These are phyloP conservation scores for Rhagophthalmus giganteus DNA, from an alignment of 2,888 invertebrate species.

Conservation along the genomic window DNA sequence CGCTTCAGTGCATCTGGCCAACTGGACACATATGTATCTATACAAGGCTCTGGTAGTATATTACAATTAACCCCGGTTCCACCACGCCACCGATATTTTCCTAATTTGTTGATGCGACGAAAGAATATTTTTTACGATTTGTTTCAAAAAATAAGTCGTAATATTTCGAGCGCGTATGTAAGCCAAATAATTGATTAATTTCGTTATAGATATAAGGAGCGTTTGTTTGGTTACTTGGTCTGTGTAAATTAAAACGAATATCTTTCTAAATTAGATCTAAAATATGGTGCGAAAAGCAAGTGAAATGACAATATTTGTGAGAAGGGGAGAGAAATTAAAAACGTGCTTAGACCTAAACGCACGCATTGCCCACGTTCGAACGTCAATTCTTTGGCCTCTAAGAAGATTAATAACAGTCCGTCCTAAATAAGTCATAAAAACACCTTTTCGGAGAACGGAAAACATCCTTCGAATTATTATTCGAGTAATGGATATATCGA, in stretches of 20 bases:
- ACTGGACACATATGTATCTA: slow-evolving; percentile 51
- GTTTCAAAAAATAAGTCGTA: no score
- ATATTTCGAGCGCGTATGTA: no score
- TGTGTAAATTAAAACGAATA: slow-evolving; percentile 54
- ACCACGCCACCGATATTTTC: slow-evolving; percentile 23
- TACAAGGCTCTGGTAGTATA: slow-evolving; percentile 51
- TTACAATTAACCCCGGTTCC: slow-evolving; percentile 50
- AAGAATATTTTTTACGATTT: background rate
- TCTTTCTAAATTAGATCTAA: slow-evolving; percentile 53
- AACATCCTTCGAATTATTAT: slow-evolving; percentile 5
- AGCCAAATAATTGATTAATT: no score
- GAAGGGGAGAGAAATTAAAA: slow-evolving; percentile 52
- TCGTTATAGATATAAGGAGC: slow-evolving; percentile 19
- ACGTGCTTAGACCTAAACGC: slow-evolving; percentile 50
- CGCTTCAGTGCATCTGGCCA: slow-evolving; percentile 35
- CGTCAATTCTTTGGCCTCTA: slow-evolving; percentile 25
- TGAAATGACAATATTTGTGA: slow-evolving; percentile 53
- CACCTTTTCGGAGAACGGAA: slow-evolving; percentile 9
- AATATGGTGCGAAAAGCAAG: slow-evolving; percentile 51
- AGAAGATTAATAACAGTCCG: slow-evolving; percentile 28
- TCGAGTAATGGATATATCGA: background rate
- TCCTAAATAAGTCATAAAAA: slow-evolving; percentile 28
- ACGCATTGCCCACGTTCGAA: slow-evolving; percentile 32
- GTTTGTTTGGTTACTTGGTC: slow-evolving; percentile 49
- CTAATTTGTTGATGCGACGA: slow-evolving; percentile 14